A percentile compares a stretch with the other conserved stretches of the same genome.
Conservation (phyloP, 2,888 invertebrate species). For the Lasioglossum oenotherae region DNA sequence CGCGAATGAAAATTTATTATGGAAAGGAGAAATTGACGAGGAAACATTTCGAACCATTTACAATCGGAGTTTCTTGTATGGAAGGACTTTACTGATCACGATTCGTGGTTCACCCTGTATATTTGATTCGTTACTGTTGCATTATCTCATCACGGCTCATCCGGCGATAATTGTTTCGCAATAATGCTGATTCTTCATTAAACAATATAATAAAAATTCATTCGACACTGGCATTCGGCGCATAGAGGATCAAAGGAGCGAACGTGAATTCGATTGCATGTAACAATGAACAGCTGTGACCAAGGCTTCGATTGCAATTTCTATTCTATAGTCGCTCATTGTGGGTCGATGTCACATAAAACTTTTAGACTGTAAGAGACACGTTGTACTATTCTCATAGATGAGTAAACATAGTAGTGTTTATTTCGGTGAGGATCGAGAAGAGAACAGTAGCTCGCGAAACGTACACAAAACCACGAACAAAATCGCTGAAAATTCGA, state of each 20-base stretch:
- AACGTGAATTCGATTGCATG: conserved; percentile 29
- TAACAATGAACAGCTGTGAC: conserved; percentile 63
- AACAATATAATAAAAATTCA: neutral
- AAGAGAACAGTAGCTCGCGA: neutral
- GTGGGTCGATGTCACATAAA: conserved; percentile 74
- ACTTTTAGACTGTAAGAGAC: conserved; percentile 68
- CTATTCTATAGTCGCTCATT: conserved; percentile 53
- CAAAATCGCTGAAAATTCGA: neutral
- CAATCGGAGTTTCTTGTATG: neutral
- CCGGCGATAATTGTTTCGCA: neutral
- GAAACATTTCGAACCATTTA: neutral
- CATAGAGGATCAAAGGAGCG: neutral
- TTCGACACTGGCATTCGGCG: neutral
- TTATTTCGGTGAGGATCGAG: conserved; percentile 1
- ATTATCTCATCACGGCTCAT: neutral
- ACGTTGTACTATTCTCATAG: conserved; percentile 56
- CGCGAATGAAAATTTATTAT: neutral
- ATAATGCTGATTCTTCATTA: neutral
- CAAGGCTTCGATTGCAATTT: conserved; percentile 67
- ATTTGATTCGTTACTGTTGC: no score
- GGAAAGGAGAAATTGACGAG: neutral
- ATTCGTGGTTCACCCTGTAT: no score
- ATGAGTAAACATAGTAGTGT: conserved; percentile 35
- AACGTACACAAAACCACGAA: neutral
- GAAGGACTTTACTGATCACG: no score